phyloP scores from a whole-genome alignment of 2,888 invertebrate species.

The Meta bourneti region DNA sequence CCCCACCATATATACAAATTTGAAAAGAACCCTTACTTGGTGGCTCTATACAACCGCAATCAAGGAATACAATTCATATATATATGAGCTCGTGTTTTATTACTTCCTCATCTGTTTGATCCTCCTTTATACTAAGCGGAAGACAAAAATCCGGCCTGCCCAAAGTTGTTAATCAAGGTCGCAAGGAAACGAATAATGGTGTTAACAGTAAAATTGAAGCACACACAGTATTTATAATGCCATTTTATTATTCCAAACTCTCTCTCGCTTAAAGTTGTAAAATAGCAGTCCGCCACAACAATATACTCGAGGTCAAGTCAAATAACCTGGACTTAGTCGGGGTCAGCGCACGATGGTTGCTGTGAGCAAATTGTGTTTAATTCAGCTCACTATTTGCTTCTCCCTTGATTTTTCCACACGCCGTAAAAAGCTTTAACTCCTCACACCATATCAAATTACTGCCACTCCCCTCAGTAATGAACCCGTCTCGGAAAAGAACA shows the following conservation, averaged over 20 bases:
- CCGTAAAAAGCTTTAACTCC: neutral
- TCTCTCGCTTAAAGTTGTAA: too few species aligned
- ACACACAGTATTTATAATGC: neutral
- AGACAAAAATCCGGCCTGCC: neutral
- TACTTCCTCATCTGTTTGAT: neutral
- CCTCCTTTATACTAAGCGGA: neutral
- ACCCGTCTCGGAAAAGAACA: conserved; percentile 22
- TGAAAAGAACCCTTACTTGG: neutral
- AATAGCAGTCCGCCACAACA: too few species aligned
- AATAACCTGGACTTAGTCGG: neutral
- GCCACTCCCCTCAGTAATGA: conserved; percentile 40
- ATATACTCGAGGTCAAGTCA: neutral
- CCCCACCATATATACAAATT: neutral
- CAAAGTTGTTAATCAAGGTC: neutral
- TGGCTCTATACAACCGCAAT: neutral
- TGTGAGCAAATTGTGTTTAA: neutral
- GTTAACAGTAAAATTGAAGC: neutral
- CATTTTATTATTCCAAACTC: neutral
- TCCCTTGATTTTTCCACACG: neutral
- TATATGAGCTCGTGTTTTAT: neutral
- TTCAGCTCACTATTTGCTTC: neutral
- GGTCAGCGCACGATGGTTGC: neutral
- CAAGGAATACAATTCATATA: neutral
- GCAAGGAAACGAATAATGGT: neutral
- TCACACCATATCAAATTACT: conserved; percentile 1